Evolutionary conservation across 2,888 invertebrate species (phyloP).

Genomic region (Actias luna): DNA sequence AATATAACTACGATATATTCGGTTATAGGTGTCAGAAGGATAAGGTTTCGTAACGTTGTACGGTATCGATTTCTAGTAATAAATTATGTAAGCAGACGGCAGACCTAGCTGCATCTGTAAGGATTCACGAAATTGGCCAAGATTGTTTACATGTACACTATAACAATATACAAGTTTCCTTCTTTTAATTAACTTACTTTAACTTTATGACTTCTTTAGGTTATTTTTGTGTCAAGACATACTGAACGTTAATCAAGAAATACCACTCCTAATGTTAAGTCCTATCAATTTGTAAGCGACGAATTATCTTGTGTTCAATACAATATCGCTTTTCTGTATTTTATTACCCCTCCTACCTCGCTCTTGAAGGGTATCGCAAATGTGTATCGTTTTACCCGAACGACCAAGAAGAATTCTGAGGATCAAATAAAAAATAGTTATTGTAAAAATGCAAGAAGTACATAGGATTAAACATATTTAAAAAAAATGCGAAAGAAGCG

Average conservation of each 20-base stretch:
- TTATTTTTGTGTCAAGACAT: neutral
- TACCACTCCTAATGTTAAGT: too few relatives aligned
- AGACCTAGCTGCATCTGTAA: conserved; percentile 58
- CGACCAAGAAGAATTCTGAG: neutral
- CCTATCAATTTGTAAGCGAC: neutral
- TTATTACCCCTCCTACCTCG: neutral
- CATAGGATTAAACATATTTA: neutral
- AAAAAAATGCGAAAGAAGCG: neutral
- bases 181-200: conserved; percentile 3
- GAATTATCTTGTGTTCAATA: neutral
- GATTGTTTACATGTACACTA: neutral
- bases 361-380: neutral
- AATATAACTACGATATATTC: conserved; percentile 20
- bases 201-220: neutral
- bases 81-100: conserved; percentile 60
- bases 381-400: neutral
- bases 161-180: neutral
- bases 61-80: conserved; percentile 55
- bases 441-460: neutral
- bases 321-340: neutral
- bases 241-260: neutral
- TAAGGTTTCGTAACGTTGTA: conserved; percentile 51
- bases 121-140: conserved; percentile 55
- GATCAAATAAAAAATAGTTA: neutral
- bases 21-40: conserved; percentile 35